These are phyloP conservation scores for Tetrax tetrax DNA, from an alignment of 2,113 vertebrate species.

Conservation along the genomic window DNA sequence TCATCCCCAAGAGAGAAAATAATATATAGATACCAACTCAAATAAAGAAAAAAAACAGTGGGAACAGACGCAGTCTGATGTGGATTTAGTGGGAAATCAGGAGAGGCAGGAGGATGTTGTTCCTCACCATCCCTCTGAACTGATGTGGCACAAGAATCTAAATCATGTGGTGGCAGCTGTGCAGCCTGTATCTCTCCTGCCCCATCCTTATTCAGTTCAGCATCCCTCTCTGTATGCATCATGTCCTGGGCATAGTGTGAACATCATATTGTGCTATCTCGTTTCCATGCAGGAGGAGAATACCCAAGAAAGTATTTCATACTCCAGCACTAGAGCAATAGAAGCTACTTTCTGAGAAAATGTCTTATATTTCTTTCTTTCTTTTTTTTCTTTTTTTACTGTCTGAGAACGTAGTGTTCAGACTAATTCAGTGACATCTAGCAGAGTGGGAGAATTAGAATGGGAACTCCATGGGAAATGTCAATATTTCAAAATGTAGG, in stretches of 20 bases:
- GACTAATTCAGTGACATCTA: neutral
- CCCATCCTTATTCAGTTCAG: neutral
- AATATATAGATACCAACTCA: neutral
- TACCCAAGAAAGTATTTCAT: neutral
- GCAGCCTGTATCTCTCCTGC: neutral
- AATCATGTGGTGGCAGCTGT: rapidly evolving
- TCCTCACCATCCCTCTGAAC: neutral
- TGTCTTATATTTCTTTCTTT: no score
- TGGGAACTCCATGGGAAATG: neutral
- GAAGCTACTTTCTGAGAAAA: neutral
- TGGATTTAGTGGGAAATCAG: neutral
- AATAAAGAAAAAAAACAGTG: neutral
- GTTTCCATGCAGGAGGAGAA: neutral
- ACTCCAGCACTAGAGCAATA: neutral
- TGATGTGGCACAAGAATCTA: neutral
- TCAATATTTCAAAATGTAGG: neutral
- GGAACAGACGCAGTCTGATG: neutral
- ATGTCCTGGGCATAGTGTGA: neutral
- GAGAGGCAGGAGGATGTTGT: neutral
- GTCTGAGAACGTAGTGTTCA: neutral
- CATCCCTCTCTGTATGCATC: neutral
- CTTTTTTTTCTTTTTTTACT: neutral
- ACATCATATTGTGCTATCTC: neutral
- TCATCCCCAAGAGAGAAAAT: neutral
- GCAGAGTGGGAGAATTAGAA: neutral